Evolutionary conservation across 2,888 invertebrate species (phyloP), one percentile per base, ranked within the genome.

Genomic region (Carcina quercana): DNA sequence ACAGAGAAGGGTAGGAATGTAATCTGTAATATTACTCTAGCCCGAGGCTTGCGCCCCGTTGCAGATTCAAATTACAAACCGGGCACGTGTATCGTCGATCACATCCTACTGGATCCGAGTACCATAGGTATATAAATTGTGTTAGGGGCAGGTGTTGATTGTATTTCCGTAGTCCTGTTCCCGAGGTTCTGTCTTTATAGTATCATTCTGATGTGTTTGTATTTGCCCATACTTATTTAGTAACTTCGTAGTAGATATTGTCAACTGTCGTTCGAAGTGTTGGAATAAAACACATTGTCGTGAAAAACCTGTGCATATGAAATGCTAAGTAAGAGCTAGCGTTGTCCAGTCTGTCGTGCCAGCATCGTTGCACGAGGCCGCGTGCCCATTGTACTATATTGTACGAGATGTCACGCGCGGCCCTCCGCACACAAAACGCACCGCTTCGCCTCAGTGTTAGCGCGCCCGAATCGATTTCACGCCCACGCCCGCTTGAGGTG

Each of bases 381-480:
- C 60, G 57, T 49, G 52, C 35, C 51, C n/a, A n/a, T n/a, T n/a
- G n/a, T n/a, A n/a, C n/a, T n/a, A n/a, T n/a, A n/a, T n/a, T n/a
- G n/a, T n/a, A n/a, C n/a, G n/a, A 7, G 22, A 14, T 8, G 67
- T 78, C 76, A 78, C 73, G 75, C 67, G 60, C 59, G 43, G 37
- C 44, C 40, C 53, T 46, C 48, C 34, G 45, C 48, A 49, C 51
- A 59, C 61, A 56, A 60, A 60, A 59, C 58, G 53, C 53, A 45
- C 45, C 44, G 50, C 56, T 64, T 73, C 68, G 65, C 64, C 51
- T 42, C 43, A 40, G 43, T 41, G 48, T 62, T 64, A 63, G 54
- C 62, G 59, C 55, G 59, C 53, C 50, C 52, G 61, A 71, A 75
- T 75, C 61, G 66, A 78, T 79, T 78, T 72, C 67, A 73, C 69